Percentiles rank a stretch among this genome's conserved stretches.
Evolutionary conservation across 2,888 invertebrate genomes (phyloP).

Genomic region (Sipha maydis): DNA sequence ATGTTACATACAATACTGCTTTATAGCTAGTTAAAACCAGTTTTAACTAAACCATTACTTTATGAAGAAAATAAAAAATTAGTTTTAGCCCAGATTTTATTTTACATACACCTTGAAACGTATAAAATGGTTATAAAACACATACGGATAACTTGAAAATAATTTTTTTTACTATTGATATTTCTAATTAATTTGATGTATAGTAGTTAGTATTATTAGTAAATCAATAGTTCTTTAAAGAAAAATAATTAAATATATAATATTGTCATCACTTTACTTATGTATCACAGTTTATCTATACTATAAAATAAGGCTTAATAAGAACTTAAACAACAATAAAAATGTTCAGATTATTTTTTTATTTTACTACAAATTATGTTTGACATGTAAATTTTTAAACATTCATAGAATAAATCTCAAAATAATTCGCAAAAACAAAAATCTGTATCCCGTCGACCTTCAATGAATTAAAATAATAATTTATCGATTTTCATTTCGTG

Average conservation of each 20-base stretch:
- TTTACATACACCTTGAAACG: conserved; percentile 11
- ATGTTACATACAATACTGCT: conserved; percentile 52
- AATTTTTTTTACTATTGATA: background rate
- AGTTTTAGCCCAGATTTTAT: conserved; percentile 45
- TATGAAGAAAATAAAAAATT: conserved; percentile 34
- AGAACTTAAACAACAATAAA: too few species aligned
- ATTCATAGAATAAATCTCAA: background rate
- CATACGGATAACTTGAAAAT: background rate
- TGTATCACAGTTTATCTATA: background rate
- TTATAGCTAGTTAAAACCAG: conserved; percentile 54
- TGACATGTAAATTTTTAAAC: too few species aligned
- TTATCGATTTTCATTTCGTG: background rate
- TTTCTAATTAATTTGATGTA: background rate
- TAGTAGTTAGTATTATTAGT: background rate
- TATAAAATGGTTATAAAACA: background rate
- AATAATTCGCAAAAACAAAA: background rate
- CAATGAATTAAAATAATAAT: background rate
- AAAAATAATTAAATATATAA: background rate
- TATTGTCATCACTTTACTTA: background rate
- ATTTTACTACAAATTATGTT: too few species aligned
- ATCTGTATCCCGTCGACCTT: background rate
- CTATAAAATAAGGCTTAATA: background rate
- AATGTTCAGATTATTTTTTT: too few species aligned
- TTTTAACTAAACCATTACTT: conserved; percentile 44
- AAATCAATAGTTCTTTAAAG: background rate